Base-by-base conservation (phyloP, 2,113 vertebrate genomes). In the Callocephalon fimbriatum region DNA sequence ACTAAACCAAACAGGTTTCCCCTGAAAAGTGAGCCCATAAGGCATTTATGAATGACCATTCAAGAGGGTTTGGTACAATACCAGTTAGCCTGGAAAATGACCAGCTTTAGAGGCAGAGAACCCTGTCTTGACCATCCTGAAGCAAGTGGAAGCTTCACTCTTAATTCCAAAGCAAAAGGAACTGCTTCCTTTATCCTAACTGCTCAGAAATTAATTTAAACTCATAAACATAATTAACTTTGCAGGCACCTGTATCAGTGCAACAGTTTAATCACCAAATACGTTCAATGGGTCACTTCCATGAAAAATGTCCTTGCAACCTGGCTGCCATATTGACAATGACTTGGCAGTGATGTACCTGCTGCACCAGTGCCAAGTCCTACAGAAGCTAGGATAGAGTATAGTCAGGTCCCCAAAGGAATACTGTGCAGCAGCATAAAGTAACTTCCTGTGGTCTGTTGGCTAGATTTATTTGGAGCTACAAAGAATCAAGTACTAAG, bases 401-500 rank as follows among this genome's bases (percentile, higher is more conserved):
- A 50, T 2, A 61, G n/a, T 22, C 6, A 70, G 27, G 76, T 78
- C 73, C 68, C 76, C 63, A 45, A 88, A 63, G 51, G 14, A 82
- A 56, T 2, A 66, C 10, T 0, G 0, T 74, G 59, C 23, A 58
- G 53, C 12, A 44, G 72, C 38, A 67, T 51, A 77, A 74, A 94
- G 50, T 54, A 63, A n/a, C 72, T 66, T 85, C 59, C 66, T 29
- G 47, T 66, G 50, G 27, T 70, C 54, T 88, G 15, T 15, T 32
- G 56, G 37, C 35, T 37, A 92, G 35, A 78, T 73, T 92, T 81
- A 77, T 84, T 95, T 84, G 81, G 95, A 91, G 79, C 65, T 74
- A 61, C 54, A 72, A 90, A 83, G 59, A 79, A 84, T 26, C 29
- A 65, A 93, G 50, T 88, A 84, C 72, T 58, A 45, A 68, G 71